Base-by-base conservation (phyloP, 2,797 vertebrate genomes). In the Garrulus glandarius region DNA sequence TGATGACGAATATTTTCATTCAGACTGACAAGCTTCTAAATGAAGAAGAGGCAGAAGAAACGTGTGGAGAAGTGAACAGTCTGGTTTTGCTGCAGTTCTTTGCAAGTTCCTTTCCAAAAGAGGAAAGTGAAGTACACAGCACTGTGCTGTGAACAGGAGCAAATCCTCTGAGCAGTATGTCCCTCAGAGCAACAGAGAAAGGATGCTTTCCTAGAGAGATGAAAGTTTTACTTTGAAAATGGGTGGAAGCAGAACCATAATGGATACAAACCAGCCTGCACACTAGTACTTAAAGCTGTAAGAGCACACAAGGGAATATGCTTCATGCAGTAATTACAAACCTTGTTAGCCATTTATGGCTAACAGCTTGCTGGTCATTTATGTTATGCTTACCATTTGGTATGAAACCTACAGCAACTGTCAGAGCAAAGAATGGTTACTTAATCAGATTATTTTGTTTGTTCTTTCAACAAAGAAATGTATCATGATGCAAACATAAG, bases 41-140 rank as follows among this genome's bases (percentile, higher is more conserved):
- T 53, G 37, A 86, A 85, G 37, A 56, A 81, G 71, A 53, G 64
- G 30, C 29, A 87, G 63, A 36, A 80, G 55, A 44, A 83, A 30
- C 21, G 36, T 18, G 37, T 55, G 50, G n/a, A 86, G 50, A 37
- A 37, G 72, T 32, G 34, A 93, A 52, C 20, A 74, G 57, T 46
- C 56, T 87, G 41, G 83, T 83, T 89, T 96, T 92, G 60, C 76
- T 95, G 79, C 70, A 94, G 76, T 78, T 93, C 81, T 93, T 83
- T 41, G 87, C 32, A 88, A 53, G 29, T 93, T 95, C 52, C 64
- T 90, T 60, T 89, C 71, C 59, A 81, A 49, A 60, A 94, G 32
- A 57, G 77, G 18, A 88, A 84, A 34, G 37, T 36, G 32, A 95
- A 91, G 70, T 70, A 6, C 79, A 72, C 22, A 52, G 83, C 43